Conservation (phyloP, 2,888 invertebrate genomes). For the Athalia circularis region DNA sequence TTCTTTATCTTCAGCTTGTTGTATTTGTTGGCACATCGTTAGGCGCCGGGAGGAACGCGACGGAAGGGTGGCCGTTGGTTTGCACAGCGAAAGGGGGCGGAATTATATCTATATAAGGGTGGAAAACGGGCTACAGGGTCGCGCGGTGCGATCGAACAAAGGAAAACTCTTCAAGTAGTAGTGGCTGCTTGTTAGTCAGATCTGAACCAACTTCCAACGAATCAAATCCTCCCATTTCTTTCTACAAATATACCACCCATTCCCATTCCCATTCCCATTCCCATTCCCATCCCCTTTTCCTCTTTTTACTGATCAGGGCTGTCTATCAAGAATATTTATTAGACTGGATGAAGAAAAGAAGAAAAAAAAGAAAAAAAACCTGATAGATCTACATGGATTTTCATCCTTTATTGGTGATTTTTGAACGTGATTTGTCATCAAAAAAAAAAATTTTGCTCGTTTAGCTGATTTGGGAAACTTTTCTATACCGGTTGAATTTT, state of each 20-base stretch:
- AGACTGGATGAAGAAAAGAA: too few species aligned
- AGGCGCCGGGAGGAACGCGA: constrained; percentile 62
- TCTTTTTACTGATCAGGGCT: background rate
- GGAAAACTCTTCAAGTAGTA: constrained; percentile 40
- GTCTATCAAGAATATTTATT: too few species aligned
- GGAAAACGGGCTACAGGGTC: constrained; percentile 33
- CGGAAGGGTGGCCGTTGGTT: constrained; percentile 50
- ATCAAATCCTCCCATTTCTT: constrained; percentile 61
- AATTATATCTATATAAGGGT: constrained; percentile 11
- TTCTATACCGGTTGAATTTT: too few species aligned
- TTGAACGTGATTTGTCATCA: too few species aligned
- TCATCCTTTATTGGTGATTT: too few species aligned
- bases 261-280: background rate
- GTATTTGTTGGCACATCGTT: constrained; percentile 73
- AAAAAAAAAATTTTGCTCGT: too few species aligned
- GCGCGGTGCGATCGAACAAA: constrained; percentile 39
- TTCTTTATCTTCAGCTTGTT: constrained; percentile 65
- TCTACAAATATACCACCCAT: background rate
- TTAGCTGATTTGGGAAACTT: too few species aligned
- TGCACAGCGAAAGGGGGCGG: constrained; percentile 39
- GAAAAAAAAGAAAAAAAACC: too few species aligned
- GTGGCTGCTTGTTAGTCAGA: constrained; percentile 68
- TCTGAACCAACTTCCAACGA: constrained; percentile 63
- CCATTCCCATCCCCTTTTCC: background rate
- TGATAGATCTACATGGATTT: too few species aligned